Conservation (phyloP, 2,113 vertebrate genomes). For the Marcusenius ussheri region DNA sequence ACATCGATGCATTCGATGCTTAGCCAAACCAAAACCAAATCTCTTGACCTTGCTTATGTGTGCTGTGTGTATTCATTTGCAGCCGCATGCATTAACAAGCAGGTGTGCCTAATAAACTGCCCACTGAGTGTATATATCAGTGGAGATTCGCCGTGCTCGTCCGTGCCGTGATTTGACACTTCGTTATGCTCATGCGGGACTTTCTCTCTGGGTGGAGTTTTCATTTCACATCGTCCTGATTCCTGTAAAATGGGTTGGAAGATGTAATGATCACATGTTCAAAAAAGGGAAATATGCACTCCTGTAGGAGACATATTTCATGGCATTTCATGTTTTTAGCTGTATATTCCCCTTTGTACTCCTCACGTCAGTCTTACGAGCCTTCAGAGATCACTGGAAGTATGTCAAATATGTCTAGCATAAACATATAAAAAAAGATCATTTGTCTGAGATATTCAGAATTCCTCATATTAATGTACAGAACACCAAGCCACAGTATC, state of each 20-base stretch:
- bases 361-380: not conserved
- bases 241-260: not conserved
- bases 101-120: not conserved
- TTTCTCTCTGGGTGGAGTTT: not conserved
- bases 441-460: not conserved
- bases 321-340: not conserved
- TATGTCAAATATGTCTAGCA: not conserved
- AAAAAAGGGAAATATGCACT: not conserved
- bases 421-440: not conserved
- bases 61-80: not conserved
- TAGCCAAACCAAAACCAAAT: not conserved
- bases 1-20: not conserved
- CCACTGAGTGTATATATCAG: not conserved
- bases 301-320: not conserved
- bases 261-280: slow-evolving; percentile 9
- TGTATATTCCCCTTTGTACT: not conserved
- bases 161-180: not conserved
- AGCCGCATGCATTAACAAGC: not conserved
- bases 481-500: not conserved
- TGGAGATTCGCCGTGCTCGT: not conserved
- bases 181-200: not conserved
- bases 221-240: slow-evolving; percentile 3
- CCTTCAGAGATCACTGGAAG: not conserved
- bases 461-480: not conserved
- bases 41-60: not conserved